phyloP scores from a whole-genome alignment of 1,140 invertebrate species.

The Drosophila ambigua region DNA sequence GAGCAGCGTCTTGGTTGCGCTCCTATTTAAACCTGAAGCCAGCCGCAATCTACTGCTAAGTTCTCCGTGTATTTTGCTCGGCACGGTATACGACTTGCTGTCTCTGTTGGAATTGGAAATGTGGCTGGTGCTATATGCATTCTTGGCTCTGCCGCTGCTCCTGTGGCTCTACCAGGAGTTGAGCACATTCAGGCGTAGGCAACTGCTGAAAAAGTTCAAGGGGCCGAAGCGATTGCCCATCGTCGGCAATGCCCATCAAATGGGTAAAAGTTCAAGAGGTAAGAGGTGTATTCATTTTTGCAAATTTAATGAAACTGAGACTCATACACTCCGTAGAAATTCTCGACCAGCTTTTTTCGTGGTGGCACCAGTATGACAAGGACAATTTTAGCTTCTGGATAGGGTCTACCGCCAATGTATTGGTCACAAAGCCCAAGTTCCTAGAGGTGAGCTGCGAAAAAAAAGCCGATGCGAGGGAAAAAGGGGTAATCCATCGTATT shows the following conservation, averaged over 20 bases:
- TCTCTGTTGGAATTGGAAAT: constrained; percentile 24
- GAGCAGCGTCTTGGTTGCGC: no score
- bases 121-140: constrained; percentile 51
- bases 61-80: background rate
- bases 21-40: no score
- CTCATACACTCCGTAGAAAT: constrained; percentile 36
- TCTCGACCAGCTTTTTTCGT: constrained; percentile 61
- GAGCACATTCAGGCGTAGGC: constrained; percentile 30
- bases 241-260: constrained; percentile 73
- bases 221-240: constrained; percentile 65
- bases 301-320: background rate
- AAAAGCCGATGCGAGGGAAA: no score
- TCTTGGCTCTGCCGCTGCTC: constrained; percentile 57
- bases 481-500: background rate
- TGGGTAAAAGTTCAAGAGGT: constrained; percentile 71
- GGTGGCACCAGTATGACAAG: constrained; percentile 57
- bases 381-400: constrained; percentile 69
- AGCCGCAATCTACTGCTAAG: background rate
- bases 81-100: background rate
- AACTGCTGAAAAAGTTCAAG: constrained; percentile 45
- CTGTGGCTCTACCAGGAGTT: constrained; percentile 56
- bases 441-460: constrained; percentile 54
- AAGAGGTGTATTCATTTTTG: background rate
- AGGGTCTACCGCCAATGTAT: constrained; percentile 59
- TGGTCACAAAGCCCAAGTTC: constrained; percentile 66